Conservation (phyloP, 1,140 invertebrate species). For the Lucilia sericata region DNA sequence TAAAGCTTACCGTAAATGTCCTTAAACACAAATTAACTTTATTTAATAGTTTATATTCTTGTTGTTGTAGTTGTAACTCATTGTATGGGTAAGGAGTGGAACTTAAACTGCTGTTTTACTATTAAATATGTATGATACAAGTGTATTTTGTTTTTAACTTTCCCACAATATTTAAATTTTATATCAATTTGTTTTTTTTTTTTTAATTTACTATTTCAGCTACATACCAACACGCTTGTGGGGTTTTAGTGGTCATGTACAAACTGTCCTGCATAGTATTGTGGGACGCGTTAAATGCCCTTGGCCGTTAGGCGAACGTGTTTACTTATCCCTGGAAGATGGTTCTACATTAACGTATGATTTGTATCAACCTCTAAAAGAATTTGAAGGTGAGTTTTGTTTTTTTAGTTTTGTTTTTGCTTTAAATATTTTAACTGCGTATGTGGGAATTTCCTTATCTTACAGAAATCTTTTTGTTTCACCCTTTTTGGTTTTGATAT, state of each 20-base stretch:
- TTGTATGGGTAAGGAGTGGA: too few relatives aligned
- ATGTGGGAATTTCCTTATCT: not conserved
- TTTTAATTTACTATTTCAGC: constrained; percentile 71
- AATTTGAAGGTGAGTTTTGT: constrained; percentile 73
- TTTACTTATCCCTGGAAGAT: constrained; percentile 80
- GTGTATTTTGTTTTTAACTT: constrained; percentile 7
- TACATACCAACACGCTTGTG: constrained; percentile 91
- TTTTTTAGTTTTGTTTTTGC: constrained; percentile 32
- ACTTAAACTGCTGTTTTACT: not conserved
- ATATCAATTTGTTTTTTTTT: not conserved
- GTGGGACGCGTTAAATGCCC: constrained; percentile 88
- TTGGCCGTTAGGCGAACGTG: constrained; percentile 85
- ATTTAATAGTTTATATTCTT: not conserved
- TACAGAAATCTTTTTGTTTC: too few relatives aligned
- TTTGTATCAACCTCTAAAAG: constrained; percentile 83
- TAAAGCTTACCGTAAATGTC: not conserved
- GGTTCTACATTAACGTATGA: constrained; percentile 92
- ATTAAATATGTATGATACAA: not conserved
- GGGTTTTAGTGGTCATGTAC: constrained; percentile 94
- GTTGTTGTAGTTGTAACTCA: not conserved
- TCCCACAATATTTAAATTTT: not conserved
- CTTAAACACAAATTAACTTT: not conserved
- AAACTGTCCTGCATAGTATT: constrained; percentile 91
- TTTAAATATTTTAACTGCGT: not conserved
- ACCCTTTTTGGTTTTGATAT: too few relatives aligned